Percentiles rank a stretch among this genome's conserved stretches.
Evolutionary conservation across 2,797 vertebrate species (phyloP).

Genomic region (Peromyscus nudipes): DNA sequence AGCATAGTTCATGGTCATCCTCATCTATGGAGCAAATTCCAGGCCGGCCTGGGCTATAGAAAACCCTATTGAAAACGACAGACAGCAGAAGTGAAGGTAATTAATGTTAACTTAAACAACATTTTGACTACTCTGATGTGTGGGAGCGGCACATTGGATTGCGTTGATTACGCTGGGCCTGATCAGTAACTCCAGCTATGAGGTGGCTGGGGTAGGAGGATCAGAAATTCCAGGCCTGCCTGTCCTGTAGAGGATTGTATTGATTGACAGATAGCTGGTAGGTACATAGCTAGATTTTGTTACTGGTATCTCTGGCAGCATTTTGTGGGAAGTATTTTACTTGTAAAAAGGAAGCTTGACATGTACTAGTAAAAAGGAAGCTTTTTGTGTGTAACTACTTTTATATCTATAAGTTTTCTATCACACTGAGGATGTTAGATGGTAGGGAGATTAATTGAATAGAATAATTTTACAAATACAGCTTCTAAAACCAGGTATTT

Average conservation of each 20-base stretch:
- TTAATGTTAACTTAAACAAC: constrained; percentile 53
- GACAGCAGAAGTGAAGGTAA: neutral
- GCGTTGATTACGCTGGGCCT: neutral
- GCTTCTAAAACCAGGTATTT: constrained; percentile 41
- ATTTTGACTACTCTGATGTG: constrained; percentile 31
- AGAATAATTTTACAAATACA: constrained; percentile 63
- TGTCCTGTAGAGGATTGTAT: neutral
- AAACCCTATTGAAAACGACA: neutral
- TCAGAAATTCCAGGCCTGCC: neutral
- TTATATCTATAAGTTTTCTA: neutral
- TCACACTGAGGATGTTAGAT: neutral
- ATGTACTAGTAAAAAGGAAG: constrained; percentile 29
- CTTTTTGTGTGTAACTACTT: constrained; percentile 47
- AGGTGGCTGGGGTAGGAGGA: neutral
- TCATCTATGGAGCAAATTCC: neutral
- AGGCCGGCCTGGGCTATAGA: neutral
- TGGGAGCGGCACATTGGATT: neutral
- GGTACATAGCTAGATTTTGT: neutral
- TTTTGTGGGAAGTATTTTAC: constrained; percentile 49
- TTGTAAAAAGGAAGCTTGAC: constrained; percentile 25
- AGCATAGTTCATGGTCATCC: neutral
- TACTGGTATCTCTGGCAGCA: constrained; percentile 7
- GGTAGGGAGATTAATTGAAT: constrained; percentile 18
- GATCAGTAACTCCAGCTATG: neutral
- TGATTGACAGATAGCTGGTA: neutral